Base-by-base conservation (phyloP, 2,888 invertebrate genomes). In the Sisyra terminalis region DNA sequence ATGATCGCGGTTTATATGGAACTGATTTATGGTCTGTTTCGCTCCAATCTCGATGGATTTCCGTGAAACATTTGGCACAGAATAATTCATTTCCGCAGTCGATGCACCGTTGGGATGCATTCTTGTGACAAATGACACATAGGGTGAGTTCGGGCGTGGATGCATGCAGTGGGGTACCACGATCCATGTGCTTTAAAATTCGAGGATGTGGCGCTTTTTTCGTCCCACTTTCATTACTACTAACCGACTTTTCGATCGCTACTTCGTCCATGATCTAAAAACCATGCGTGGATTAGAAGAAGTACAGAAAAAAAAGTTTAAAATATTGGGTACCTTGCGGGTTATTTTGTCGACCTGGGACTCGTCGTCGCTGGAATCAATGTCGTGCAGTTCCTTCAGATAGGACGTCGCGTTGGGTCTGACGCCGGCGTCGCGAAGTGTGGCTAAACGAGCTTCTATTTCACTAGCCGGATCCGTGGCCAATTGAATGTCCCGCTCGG, bases 91-190 rank as follows among this genome's bases (percentile, higher is more conserved):
- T 74, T 47, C 71, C 73, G 60, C 90, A 92, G 46, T 80, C 85
- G 36, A 71, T 60, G 56, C 90, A 92, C 40, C 78, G 66, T 47
- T 77, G 63, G 7, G 62, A 67, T 2, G 87, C 84, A 62, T 84
- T 79, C 55, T 81, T 79, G 58, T 87, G 86, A 57, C 90, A 92
- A 49, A 89, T 78, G 49, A 80, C 78, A 62, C 90, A 92, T 70
- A 83, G 84, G 3, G 83, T 83, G 37, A 86, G 63, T 54, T 84
- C 81, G 2, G 58, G 56, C 5, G 56, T 53, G 3, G 43, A 43
- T 14, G 54, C 54, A n/a, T 43, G 51, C 42, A 40, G 31, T 35
- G 14, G 42, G 39, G 31, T 47, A 44, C 42, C 45, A 45, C 32
- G 43, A 39, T 17, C 42, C n/a, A 32, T 34, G 29, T 36, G 44